Conservation (phyloP, 2,113 vertebrate species). For the Drymodes brunneopygia region DNA sequence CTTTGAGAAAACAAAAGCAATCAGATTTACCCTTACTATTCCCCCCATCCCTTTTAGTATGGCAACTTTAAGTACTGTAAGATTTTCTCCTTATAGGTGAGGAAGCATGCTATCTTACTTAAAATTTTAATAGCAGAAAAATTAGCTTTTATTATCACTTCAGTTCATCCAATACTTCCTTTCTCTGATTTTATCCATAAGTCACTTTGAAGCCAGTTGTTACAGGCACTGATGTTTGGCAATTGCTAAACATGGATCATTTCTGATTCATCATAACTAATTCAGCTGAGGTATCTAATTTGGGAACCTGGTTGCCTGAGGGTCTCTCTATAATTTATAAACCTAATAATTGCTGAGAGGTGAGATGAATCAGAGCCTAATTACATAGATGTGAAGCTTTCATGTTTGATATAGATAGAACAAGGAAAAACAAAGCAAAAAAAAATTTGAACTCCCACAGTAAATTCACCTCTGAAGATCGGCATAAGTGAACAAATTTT, state of each 20-base stretch:
- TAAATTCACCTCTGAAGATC: not conserved
- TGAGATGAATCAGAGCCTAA: slow-evolving; percentile 34
- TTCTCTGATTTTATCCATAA: not conserved
- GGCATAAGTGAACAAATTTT: not conserved
- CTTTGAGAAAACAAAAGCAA: slow-evolving; percentile 23
- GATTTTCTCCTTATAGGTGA: not conserved
- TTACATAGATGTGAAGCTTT: slow-evolving; percentile 5
- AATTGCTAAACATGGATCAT: not conserved
- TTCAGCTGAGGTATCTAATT: slow-evolving; percentile 38
- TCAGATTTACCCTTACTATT: not conserved
- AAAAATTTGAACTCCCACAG: not conserved
- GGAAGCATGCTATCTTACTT: not conserved
- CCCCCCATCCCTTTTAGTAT: not conserved
- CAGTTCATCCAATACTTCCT: not conserved
- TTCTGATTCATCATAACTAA: slow-evolving; percentile 38
- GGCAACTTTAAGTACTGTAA: not conserved
- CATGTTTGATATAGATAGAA: not conserved
- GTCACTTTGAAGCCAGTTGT: not conserved
- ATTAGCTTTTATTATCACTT: not conserved
- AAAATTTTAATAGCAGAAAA: not conserved
- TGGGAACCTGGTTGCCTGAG: slow-evolving; percentile 12
- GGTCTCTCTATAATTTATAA: slow-evolving; percentile 43
- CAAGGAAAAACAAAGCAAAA: not conserved
- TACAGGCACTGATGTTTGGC: not conserved
- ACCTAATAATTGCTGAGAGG: slow-evolving; percentile 18